Evolutionary conservation across 2,113 vertebrate species (phyloP).

Genomic region (Grus americana): DNA sequence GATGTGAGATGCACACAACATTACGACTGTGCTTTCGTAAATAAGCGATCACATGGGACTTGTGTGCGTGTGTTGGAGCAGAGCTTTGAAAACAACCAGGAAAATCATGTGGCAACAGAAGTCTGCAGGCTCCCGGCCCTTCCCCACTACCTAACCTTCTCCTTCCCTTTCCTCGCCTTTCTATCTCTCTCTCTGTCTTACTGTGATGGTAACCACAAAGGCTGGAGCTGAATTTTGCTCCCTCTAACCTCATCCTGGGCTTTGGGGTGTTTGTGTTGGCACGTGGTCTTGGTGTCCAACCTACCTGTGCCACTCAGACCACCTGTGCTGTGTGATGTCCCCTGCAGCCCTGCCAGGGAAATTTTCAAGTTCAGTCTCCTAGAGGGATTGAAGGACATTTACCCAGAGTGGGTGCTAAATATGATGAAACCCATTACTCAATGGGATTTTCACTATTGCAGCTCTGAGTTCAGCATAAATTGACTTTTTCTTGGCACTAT

Average conservation of each 20-base stretch:
- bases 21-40: conserved; percentile 60
- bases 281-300: not conserved
- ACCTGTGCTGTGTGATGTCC: not conserved
- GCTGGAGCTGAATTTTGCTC: not conserved
- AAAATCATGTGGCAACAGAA: conserved; percentile 72
- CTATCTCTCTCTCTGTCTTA: not conserved
- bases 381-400: not conserved
- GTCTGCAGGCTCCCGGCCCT: not conserved
- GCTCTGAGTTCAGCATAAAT: not conserved
- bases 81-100: conserved; percentile 60
- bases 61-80: not conserved
- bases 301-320: not conserved
- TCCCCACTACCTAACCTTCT: not conserved
- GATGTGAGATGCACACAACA: not conserved
- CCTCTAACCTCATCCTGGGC: not conserved
- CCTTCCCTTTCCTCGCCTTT: not conserved
- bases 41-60: conserved; percentile 69
- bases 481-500: not conserved
- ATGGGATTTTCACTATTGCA: conserved; percentile 6
- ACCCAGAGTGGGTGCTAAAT: not conserved
- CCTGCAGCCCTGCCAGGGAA: not conserved
- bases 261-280: not conserved
- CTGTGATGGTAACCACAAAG: not conserved
- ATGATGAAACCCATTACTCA: not conserved
- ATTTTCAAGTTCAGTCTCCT: not conserved